Conservation (phyloP, 2,888 invertebrate species). For the Netelia virgata region DNA sequence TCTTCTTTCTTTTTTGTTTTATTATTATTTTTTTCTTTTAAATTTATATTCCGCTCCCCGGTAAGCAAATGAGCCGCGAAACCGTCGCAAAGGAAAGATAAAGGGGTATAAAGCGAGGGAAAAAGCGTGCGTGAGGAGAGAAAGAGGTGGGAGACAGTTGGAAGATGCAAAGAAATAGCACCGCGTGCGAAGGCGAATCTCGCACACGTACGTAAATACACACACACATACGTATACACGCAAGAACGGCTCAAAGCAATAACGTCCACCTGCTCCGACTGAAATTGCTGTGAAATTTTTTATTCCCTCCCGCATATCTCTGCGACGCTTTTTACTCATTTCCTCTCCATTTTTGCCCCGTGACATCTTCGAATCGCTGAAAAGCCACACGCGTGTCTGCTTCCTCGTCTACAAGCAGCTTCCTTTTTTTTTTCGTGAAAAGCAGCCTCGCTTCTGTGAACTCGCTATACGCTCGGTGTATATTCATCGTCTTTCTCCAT, state of each 20-base stretch:
- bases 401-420: neutral
- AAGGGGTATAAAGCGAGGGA: constrained; percentile 45
- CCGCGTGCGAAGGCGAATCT: constrained; percentile 35
- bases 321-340: neutral
- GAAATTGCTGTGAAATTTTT: constrained; percentile 53
- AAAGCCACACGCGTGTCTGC: constrained; percentile 3
- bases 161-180: constrained; percentile 14
- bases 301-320: constrained; percentile 20
- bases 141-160: constrained; percentile 17
- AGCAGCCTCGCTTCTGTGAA: neutral
- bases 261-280: constrained; percentile 55
- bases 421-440: neutral
- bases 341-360: neutral
- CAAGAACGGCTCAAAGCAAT: constrained; percentile 44
- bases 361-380: constrained; percentile 16
- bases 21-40: constrained; percentile 30
- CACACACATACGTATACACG: no score
- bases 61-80: constrained; percentile 60
- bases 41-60: constrained; percentile 31
- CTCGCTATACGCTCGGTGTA: neutral
- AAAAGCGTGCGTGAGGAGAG: neutral
- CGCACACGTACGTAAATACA: neutral
- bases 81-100: constrained; percentile 53
- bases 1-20: constrained; percentile 18
- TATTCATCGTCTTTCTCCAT: neutral